A percentile compares a stretch with the other conserved stretches of the same genome.
Conservation (phyloP, 2,113 vertebrate genomes). For the Strix uralensis region DNA sequence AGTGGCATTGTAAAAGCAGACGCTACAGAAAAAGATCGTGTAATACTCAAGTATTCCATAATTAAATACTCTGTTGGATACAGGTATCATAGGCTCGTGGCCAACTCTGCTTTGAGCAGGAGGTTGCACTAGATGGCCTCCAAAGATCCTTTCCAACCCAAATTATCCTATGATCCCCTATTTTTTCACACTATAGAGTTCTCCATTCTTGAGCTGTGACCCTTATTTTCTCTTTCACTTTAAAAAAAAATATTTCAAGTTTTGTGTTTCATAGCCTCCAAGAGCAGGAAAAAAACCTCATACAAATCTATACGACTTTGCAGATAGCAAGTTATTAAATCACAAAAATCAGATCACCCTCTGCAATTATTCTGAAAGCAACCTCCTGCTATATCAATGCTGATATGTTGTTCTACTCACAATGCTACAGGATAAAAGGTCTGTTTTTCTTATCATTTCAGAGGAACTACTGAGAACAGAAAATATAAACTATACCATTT, state of each 20-base stretch:
- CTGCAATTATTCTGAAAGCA: background rate
- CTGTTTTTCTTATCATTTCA: background rate
- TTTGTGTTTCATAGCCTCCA: background rate
- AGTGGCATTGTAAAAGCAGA: background rate
- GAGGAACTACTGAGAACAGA: background rate
- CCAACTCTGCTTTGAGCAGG: background rate
- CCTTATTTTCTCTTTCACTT: background rate
- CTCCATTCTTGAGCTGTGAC: background rate
- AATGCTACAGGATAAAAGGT: background rate
- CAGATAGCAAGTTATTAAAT: background rate
- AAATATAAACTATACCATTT: background rate
- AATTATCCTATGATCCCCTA: background rate
- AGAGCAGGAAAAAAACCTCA: background rate
- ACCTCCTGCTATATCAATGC: background rate
- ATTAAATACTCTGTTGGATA: background rate
- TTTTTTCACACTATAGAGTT: background rate
- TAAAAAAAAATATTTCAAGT: background rate
- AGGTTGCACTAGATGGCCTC: background rate
- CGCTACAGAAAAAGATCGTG: background rate
- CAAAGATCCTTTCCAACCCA: background rate
- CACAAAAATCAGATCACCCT: background rate
- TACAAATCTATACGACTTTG: background rate
- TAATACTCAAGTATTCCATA: background rate
- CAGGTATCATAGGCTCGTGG: background rate
- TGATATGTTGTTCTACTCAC: background rate